A percentile compares a stretch with the other conserved stretches of the same genome.
phyloP scores from a whole-genome alignment of 1,140 invertebrate species.

The Helicoverpa armigera region DNA sequence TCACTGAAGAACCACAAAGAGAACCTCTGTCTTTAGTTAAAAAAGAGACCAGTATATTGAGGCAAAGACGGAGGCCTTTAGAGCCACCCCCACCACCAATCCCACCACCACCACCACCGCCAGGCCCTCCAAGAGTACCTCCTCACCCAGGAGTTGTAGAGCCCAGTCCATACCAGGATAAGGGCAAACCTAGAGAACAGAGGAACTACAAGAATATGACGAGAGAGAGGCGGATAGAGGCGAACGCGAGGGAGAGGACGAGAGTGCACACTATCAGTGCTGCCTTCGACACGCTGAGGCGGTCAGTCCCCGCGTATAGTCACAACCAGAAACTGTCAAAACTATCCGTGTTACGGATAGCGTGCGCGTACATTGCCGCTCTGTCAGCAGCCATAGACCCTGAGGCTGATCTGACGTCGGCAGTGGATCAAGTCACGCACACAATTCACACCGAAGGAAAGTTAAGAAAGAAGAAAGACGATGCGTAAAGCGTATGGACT shows the following conservation, averaged over 20 bases:
- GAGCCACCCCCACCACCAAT: slow-evolving; percentile 66
- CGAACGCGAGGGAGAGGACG: slow-evolving; percentile 96
- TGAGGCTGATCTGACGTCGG: slow-evolving; percentile 90
- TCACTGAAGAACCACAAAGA: slow-evolving; percentile 81
- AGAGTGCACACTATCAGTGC: slow-evolving; percentile 98
- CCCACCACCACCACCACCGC: slow-evolving; percentile 63
- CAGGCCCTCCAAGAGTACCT: slow-evolving; percentile 85
- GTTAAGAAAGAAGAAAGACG: slow-evolving; percentile 94
- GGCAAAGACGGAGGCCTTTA: slow-evolving; percentile 73
- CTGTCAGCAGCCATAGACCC: slow-evolving; percentile 91
- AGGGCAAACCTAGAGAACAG: slow-evolving; percentile 88
- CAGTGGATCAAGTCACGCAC: slow-evolving; percentile 94
- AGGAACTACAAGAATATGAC: slow-evolving; percentile 99
- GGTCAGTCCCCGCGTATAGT: slow-evolving; percentile 95
- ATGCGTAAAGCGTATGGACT: slow-evolving; percentile 77
- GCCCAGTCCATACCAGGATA: slow-evolving; percentile 60
- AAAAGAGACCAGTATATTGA: slow-evolving; percentile 75
- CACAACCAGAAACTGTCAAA: slow-evolving; percentile 97
- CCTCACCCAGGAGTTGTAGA: slow-evolving; percentile 85
- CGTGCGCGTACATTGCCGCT: slow-evolving; percentile 96
- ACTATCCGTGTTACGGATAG: slow-evolving; percentile 95
- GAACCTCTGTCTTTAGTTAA: slow-evolving; percentile 76
- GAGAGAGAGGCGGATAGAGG: slow-evolving; percentile 95
- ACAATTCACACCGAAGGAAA: slow-evolving; percentile 98
- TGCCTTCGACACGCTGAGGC: slow-evolving; percentile 95